Conservation (phyloP, 2,797 vertebrate genomes). For the Cygnus olor region DNA sequence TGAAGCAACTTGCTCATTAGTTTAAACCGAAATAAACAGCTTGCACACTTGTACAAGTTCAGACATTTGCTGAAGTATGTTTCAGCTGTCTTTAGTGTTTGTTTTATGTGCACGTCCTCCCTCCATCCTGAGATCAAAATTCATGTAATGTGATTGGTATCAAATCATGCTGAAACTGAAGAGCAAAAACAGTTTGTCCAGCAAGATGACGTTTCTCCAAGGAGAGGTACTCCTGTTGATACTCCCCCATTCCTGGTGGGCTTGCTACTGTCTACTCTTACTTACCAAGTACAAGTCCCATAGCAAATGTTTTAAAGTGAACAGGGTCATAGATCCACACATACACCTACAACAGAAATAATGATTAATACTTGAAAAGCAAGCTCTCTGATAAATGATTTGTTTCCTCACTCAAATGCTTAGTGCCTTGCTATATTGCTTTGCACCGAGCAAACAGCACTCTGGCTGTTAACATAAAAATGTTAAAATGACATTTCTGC, state of each 20-base stretch:
- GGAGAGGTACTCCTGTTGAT: neutral
- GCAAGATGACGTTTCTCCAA: neutral
- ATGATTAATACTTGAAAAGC: neutral
- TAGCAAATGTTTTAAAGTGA: conserved; percentile 98
- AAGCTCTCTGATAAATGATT: neutral
- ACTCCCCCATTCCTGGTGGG: too few relatives aligned
- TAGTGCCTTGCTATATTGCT: neutral
- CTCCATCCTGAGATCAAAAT: neutral
- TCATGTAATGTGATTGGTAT: neutral
- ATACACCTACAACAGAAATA: conserved; percentile 86
- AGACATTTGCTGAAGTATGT: neutral
- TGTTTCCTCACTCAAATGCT: neutral
- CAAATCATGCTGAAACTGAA: neutral
- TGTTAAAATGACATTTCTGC: too few relatives aligned
- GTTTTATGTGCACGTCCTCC: neutral
- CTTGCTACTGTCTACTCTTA: conserved; percentile 14
- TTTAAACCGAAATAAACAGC: neutral
- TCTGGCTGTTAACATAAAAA: too few relatives aligned
- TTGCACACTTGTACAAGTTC: neutral
- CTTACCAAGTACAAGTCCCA: conserved; percentile 98
- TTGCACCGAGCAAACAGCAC: neutral
- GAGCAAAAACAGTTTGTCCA: neutral
- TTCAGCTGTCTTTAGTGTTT: neutral
- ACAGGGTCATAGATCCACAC: conserved; percentile 99
- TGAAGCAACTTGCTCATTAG: neutral